Evolutionary conservation across 2,888 invertebrate species (phyloP).

Genomic region (Selenia dentaria): DNA sequence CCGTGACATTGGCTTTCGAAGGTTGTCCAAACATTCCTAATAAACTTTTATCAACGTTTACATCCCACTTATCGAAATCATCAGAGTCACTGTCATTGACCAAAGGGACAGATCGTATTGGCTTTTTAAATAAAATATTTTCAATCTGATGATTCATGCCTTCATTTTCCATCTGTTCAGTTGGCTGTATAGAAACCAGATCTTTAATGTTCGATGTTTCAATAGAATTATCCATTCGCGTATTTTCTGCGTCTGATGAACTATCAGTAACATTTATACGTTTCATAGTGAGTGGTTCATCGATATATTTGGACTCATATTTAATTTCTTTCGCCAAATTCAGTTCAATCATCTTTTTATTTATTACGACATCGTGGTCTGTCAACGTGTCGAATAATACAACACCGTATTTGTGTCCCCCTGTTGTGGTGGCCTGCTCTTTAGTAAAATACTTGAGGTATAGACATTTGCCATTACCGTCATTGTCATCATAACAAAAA

Average conservation of each 20-base stretch:
- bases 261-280: constrained; percentile 28
- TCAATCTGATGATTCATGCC: background rate
- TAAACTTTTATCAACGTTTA: constrained; percentile 42
- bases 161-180: background rate
- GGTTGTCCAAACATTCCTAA: constrained; percentile 25
- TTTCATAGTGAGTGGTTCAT: constrained; percentile 38
- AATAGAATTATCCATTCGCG: background rate
- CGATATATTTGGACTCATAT: constrained; percentile 54
- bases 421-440: constrained; percentile 58
- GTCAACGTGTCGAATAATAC: constrained; percentile 73
- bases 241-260: constrained; percentile 25
- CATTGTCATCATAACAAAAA: constrained; percentile 62
- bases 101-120: constrained; percentile 57
- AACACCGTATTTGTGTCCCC: constrained; percentile 76
- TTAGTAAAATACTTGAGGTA: constrained; percentile 70
- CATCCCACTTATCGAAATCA: constrained; percentile 49
- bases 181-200: constrained; percentile 1
- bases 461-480: constrained; percentile 64
- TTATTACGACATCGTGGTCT: constrained; percentile 69
- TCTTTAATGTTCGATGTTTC: background rate
- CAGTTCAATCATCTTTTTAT: constrained; percentile 73
- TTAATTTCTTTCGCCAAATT: constrained; percentile 67
- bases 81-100: constrained; percentile 42
- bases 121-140: constrained; percentile 32
- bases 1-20: constrained; percentile 1